Base-by-base conservation (phyloP, 2,888 invertebrate genomes). In the Latrodectus elegans region DNA sequence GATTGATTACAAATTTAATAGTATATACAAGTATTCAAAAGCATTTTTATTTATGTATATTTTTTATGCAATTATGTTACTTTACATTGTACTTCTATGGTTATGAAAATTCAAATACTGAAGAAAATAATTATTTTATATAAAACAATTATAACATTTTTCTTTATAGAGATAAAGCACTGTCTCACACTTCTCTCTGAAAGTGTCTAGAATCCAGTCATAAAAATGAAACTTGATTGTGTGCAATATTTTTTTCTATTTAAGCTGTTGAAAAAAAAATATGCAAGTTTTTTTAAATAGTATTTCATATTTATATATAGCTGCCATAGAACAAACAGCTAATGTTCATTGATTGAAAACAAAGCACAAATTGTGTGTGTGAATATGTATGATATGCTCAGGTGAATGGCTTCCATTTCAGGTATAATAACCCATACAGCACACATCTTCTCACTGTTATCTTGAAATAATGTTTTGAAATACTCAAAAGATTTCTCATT, bases 361-460 rank as follows among this genome's bases (percentile, higher is more conserved):
- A 72, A 73, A 79, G 86, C 86, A 87, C 86, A 87, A 87, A 60
- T 10, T 60, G 60, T 60, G 86, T 87, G 79, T 81, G 79, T 77
- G n/a, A 84, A 84, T 81, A 87, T 81, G 81, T 87, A 87, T 87
- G 81, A 87, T 77, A 75, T 77, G 86, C 86, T 87, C 86, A 87
- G 86, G 86, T 87, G 86, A 87, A 76, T 87, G 86, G 86, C 86
- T 87, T 87, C 86, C 86, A 81, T 73, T 87, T 81, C 86, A 68
- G 86, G 86, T 87, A 81, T 75, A 55, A 60, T 67, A 68, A 10
- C 77, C 73, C 55, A 49, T 17, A 75, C 38, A 52, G 70, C 77
- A 72, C 60, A 60, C 14, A 60, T 60, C 60, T 60, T 38, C 70
- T 68, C 70, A 71, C n/a, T 79, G 79, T 79, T 49, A 67, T n/a